These are phyloP conservation scores for Platyrinchus mystaceus DNA, from an alignment of 2,797 vertebrate species.

Conservation along the genomic window DNA sequence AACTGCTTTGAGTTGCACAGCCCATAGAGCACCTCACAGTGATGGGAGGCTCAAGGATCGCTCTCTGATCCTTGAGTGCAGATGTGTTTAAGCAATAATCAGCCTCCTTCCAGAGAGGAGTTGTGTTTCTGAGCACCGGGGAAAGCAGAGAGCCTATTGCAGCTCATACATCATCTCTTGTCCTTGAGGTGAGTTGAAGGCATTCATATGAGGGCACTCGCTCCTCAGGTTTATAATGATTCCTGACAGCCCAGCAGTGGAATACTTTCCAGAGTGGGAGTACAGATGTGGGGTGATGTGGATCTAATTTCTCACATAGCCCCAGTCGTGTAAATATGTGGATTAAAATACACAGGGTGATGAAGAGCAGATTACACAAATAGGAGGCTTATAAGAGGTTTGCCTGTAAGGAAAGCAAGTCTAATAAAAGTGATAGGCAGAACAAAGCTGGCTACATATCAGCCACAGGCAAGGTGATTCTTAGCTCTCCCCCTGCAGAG, in stretches of 20 bases:
- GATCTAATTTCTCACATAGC: conserved; percentile 33
- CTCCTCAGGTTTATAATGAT: conserved; percentile 43
- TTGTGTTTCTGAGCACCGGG: neutral
- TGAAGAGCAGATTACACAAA: conserved; percentile 49
- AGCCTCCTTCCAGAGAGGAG: neutral
- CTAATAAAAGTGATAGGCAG: conserved; percentile 34
- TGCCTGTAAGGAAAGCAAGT: neutral
- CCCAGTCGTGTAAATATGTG: neutral
- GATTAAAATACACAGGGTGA: conserved; percentile 19
- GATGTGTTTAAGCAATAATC: neutral
- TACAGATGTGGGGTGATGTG: conserved; percentile 6
- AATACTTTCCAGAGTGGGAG: conserved; percentile 33
- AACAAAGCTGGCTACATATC: neutral
- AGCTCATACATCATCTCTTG: conserved; percentile 4
- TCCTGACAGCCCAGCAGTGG: conserved; percentile 37
- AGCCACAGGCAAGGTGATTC: neutral
- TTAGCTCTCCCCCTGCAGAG: neutral
- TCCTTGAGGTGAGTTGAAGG: neutral
- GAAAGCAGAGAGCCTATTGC: neutral
- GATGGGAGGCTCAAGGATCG: neutral
- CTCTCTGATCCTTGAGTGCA: neutral
- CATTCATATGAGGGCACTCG: neutral
- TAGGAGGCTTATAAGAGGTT: neutral
- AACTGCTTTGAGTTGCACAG: neutral
- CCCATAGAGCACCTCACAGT: neutral